A percentile compares a stretch with the other conserved stretches of the same genome.
Evolutionary conservation across 2,888 invertebrate genomes (phyloP).

Genomic region (Pterostichus madidus): DNA sequence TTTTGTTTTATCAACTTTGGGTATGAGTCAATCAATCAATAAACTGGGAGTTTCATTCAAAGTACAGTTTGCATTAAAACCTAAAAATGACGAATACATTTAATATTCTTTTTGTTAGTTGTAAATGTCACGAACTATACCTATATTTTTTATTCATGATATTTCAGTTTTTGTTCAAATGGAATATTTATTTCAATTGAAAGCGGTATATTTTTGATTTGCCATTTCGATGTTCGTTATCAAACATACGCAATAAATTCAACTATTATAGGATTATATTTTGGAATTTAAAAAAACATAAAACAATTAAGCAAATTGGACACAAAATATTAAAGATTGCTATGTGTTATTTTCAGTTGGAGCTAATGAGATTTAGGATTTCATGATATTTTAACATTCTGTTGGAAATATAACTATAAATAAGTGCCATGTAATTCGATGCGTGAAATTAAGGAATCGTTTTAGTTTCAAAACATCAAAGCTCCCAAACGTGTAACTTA

Average conservation of each 20-base stretch:
- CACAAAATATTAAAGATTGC: not conserved
- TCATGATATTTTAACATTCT: slow-evolving; percentile 2
- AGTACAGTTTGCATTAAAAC: slow-evolving; percentile 5
- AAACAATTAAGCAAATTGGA: not conserved
- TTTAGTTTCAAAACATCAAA: slow-evolving; percentile 44
- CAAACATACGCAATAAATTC: not conserved
- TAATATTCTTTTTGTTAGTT: not conserved
- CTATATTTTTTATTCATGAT: not conserved
- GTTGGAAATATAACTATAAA: slow-evolving; percentile 1
- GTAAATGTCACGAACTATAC: slow-evolving; percentile 1
- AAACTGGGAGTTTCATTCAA: slow-evolving; percentile 35
- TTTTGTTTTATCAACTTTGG: slow-evolving; percentile 23
- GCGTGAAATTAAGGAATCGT: slow-evolving; percentile 48
- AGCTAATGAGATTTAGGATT: not conserved
- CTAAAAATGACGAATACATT: slow-evolving; percentile 18
- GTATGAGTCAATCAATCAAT: not conserved
- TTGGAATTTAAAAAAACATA: not conserved
- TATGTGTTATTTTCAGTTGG: not conserved
- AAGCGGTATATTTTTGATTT: not conserved
- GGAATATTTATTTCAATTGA: not conserved
- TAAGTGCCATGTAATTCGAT: slow-evolving; percentile 20
- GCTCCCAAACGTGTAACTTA: slow-evolving; percentile 1
- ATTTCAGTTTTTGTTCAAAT: not conserved
- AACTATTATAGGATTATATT: not conserved
- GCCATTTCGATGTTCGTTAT: not conserved